Conservation (phyloP, 2,888 invertebrate genomes). For the Acleris literana region DNA sequence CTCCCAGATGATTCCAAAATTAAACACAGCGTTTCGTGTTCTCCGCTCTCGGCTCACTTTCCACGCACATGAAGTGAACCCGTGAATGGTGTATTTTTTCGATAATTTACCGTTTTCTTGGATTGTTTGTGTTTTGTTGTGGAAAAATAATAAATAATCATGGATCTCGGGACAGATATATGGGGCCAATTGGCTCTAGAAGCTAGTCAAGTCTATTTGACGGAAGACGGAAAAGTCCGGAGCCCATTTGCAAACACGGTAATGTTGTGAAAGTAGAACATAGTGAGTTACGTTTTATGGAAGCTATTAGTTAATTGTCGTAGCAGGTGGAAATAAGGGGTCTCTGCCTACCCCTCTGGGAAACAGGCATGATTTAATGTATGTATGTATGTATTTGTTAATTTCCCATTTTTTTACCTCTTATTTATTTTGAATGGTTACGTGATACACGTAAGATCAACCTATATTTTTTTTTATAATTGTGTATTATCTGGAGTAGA, state of each 20-base stretch:
- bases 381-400: too few species aligned
- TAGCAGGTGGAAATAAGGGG: too few species aligned
- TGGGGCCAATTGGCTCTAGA: constrained; percentile 95
- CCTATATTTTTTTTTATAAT: too few species aligned
- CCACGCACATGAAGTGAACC: constrained; percentile 64
- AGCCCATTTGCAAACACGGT: constrained; percentile 94
- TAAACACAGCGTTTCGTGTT: constrained; percentile 75
- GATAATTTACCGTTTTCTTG: constrained; percentile 47
- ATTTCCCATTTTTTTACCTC: neutral
- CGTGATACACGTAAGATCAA: too few species aligned
- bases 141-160: constrained; percentile 52
- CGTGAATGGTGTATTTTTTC: constrained; percentile 46
- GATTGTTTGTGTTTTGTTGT: constrained; percentile 51
- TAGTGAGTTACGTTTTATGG: too few species aligned
- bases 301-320: neutral
- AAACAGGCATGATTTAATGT: too few species aligned
- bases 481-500: too few species aligned
- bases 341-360: too few species aligned
- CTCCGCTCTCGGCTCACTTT: constrained; percentile 60
- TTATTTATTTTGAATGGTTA: neutral
- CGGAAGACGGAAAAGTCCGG: constrained; percentile 89
- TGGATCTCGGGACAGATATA: constrained; percentile 90
- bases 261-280: constrained; percentile 61
- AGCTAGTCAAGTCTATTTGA: constrained; percentile 92
- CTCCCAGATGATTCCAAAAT: constrained; percentile 80